These are phyloP conservation scores for Coptodon bakossiorum DNA, from an alignment of 2,113 vertebrate species.

Conservation along the genomic window DNA sequence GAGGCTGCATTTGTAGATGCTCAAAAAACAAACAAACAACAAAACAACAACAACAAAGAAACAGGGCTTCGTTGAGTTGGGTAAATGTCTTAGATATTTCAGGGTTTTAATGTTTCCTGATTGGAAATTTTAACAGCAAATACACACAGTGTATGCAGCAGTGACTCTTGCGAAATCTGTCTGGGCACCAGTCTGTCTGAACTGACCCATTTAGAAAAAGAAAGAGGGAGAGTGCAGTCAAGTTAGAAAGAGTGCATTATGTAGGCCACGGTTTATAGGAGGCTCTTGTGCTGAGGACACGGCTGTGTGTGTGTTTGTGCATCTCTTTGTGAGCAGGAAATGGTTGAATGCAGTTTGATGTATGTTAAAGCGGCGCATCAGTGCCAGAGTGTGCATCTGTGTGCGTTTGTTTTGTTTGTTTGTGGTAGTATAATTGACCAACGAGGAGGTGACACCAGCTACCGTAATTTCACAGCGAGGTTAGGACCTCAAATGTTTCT, in stretches of 20 bases:
- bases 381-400: neutral
- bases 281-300: neutral
- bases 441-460: neutral
- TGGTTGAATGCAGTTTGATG: neutral
- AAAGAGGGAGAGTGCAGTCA: neutral
- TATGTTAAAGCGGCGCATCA: neutral
- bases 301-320: neutral
- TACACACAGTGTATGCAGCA: neutral
- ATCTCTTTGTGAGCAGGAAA: neutral
- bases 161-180: constrained; percentile 6
- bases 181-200: constrained; percentile 6
- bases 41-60: neutral
- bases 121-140: neutral
- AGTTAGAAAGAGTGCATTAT: constrained; percentile 13
- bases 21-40: neutral
- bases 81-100: neutral
- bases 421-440: neutral
- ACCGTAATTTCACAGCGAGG: neutral
- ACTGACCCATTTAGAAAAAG: constrained; percentile 36
- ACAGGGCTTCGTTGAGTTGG: neutral
- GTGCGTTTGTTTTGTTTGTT: neutral
- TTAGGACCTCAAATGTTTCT: neutral
- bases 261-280: constrained; percentile 3
- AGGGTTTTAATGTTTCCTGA: neutral
- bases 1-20: neutral